Evolutionary conservation across 2,888 invertebrate genomes (phyloP).

Genomic region (Lordiphosa andalusiaca): DNA sequence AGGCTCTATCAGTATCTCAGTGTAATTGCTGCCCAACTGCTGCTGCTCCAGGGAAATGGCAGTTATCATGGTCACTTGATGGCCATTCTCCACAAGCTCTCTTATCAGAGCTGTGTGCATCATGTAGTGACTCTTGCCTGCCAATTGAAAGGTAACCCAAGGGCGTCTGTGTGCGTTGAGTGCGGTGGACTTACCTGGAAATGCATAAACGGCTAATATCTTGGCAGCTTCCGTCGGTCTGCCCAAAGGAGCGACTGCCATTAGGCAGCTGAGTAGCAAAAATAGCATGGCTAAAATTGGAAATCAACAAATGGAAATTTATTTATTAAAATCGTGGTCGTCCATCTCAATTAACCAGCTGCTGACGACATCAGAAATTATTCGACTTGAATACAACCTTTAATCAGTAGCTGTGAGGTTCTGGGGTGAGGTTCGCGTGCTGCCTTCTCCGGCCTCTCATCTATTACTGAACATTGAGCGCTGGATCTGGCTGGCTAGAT

Average conservation of each 20-base stretch:
- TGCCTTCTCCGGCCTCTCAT: too few relatives aligned
- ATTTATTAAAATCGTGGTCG: too few relatives aligned
- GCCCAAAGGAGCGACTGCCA: constrained; percentile 21
- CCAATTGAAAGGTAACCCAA: not conserved
- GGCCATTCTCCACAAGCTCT: constrained; percentile 79
- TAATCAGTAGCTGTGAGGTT: too few relatives aligned
- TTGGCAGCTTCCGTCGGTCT: constrained; percentile 59
- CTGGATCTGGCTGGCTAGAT: too few relatives aligned
- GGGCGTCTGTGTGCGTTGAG: not conserved
- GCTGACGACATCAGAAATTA: too few relatives aligned
- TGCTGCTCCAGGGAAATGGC: constrained; percentile 63
- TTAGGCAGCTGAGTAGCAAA: constrained; percentile 14
- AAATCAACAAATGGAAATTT: not conserved
- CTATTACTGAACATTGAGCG: too few relatives aligned
- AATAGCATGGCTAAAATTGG: constrained; percentile 25
- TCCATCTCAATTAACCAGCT: too few relatives aligned
- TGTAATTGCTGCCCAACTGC: constrained; percentile 74
- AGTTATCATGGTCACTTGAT: constrained; percentile 73
- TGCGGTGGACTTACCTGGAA: constrained; percentile 63
- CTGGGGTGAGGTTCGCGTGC: too few relatives aligned
- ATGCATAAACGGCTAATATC: constrained; percentile 81
- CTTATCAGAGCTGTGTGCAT: constrained; percentile 80
- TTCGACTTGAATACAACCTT: too few relatives aligned
- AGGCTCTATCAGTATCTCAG: constrained; percentile 78
- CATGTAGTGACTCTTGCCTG: constrained; percentile 81